Percentiles rank a stretch among this genome's conserved stretches.
These are phyloP conservation scores for Oceanodroma leucorhoa DNA, from an alignment of 2,797 vertebrate species.

Conservation along the genomic window DNA sequence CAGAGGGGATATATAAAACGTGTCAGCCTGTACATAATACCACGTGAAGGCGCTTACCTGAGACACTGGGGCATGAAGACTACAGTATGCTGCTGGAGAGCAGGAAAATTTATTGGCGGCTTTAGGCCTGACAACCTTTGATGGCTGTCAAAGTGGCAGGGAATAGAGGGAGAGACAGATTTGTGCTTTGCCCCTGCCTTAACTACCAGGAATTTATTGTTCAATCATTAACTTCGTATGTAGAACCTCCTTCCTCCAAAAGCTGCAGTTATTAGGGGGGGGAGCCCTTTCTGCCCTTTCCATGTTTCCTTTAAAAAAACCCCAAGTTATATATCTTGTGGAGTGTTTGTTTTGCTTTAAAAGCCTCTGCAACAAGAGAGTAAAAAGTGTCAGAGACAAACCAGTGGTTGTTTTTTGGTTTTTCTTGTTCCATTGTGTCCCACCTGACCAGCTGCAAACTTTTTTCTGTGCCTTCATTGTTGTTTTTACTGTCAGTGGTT, in stretches of 20 bases:
- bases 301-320: not conserved
- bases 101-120: not conserved
- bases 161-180: not conserved
- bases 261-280: not conserved
- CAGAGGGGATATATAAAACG: not conserved
- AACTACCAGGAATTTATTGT: constrained; percentile 8
- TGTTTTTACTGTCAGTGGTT: constrained; percentile 16
- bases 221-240: not conserved
- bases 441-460: constrained; percentile 34
- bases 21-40: not conserved
- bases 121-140: not conserved
- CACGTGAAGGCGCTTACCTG: not conserved
- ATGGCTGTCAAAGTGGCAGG: not conserved
- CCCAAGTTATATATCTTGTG: not conserved
- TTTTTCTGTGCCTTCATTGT: not conserved
- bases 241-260: constrained; percentile 4
- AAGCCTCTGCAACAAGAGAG: not conserved
- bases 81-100: not conserved
- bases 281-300: not conserved
- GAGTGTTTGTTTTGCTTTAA: not conserved
- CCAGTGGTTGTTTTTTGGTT: not conserved
- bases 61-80: not conserved
- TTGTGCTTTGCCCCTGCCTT: not conserved
- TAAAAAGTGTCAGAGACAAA: not conserved
- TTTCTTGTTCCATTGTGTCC: constrained; percentile 24